These are phyloP conservation scores for Onthophagus taurus DNA, from an alignment of 1,140 invertebrate species.

Conservation along the genomic window DNA sequence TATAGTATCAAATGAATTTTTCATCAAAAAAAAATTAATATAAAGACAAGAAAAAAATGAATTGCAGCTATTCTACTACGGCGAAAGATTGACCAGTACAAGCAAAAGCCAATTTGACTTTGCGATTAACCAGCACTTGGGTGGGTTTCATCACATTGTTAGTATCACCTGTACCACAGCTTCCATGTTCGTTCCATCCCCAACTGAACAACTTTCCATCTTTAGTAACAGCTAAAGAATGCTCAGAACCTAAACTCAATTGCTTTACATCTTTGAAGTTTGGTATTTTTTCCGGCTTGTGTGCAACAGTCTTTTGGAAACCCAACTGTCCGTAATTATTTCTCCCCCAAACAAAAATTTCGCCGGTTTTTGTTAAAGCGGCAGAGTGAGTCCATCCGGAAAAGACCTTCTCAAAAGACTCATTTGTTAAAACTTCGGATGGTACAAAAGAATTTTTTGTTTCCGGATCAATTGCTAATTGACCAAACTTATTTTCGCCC, in stretches of 20 bases:
- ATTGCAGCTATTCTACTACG: constrained; percentile 35
- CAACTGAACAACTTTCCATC: constrained; percentile 58
- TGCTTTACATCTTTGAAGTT: constrained; percentile 40
- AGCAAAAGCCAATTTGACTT: constrained; percentile 38
- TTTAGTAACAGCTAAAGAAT: constrained; percentile 55
- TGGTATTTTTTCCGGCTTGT: constrained; percentile 31
- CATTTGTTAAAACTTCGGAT: constrained; percentile 37
- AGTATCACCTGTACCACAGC: constrained; percentile 63
- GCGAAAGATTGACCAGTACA: constrained; percentile 50
- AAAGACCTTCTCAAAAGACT: constrained; percentile 40
- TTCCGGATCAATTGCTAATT: constrained; percentile 47
- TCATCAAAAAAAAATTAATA: too few species aligned
- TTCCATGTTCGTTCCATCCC: constrained; percentile 89
- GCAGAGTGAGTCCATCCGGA: constrained; percentile 69
- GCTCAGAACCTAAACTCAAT: constrained; percentile 66
- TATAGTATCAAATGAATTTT: too few species aligned
- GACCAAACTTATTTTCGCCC: constrained; percentile 68
- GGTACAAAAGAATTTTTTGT: constrained; percentile 44
- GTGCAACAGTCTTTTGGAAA: constrained; percentile 19
- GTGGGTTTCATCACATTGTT: constrained; percentile 45
- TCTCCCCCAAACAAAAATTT: constrained; percentile 64
- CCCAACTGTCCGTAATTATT: constrained; percentile 73
- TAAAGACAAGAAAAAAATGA: too few species aligned
- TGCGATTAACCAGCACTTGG: constrained; percentile 33
- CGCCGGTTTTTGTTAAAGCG: constrained; percentile 47